Evolutionary conservation across 1,140 invertebrate species (phyloP).

Genomic region (Cydia amplana): DNA sequence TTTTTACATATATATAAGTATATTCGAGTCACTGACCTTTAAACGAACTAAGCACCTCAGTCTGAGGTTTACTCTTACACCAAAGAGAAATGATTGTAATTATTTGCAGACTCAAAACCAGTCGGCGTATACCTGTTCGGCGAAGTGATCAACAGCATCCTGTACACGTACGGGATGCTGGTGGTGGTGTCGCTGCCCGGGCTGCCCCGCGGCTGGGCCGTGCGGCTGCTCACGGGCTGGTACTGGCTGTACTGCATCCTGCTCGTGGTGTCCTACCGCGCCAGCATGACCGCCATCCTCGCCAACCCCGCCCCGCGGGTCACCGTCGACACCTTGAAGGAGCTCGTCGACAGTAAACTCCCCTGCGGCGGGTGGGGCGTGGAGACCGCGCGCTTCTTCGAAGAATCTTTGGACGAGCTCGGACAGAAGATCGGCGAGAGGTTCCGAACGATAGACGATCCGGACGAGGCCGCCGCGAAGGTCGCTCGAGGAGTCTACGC

Average conservation of each 20-base stretch:
- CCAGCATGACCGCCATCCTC: slow-evolving; percentile 90
- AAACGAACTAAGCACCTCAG: too few relatives aligned
- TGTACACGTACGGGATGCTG: slow-evolving; percentile 90
- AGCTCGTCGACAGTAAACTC: slow-evolving; percentile 83
- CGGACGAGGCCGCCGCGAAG: slow-evolving; percentile 80
- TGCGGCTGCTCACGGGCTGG: slow-evolving; percentile 89
- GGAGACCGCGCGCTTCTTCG: slow-evolving; percentile 85
- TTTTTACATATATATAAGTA: too few relatives aligned
- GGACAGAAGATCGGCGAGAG: slow-evolving; percentile 83
- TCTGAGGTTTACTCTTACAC: too few relatives aligned
- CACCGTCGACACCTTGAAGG: slow-evolving; percentile 87
- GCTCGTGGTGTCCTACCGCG: slow-evolving; percentile 87
- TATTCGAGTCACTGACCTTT: too few relatives aligned
- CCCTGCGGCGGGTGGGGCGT: slow-evolving; percentile 84
- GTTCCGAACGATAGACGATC: slow-evolving; percentile 82
- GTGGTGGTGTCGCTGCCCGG: slow-evolving; percentile 87
- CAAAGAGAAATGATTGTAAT: not conserved
- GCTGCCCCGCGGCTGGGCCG: slow-evolving; percentile 87
- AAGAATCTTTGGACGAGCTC: slow-evolving; percentile 82
- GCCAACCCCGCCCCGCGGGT: slow-evolving; percentile 87
- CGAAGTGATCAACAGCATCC: slow-evolving; percentile 84
- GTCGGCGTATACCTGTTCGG: slow-evolving; percentile 85
- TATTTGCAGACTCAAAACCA: slow-evolving; percentile 66
- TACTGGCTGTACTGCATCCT: slow-evolving; percentile 92
- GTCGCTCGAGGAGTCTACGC: slow-evolving; percentile 86